Evolutionary conservation across 2,113 vertebrate species (phyloP), one percentile per base, ranked within the genome.

Genomic region (Zeus faber): DNA sequence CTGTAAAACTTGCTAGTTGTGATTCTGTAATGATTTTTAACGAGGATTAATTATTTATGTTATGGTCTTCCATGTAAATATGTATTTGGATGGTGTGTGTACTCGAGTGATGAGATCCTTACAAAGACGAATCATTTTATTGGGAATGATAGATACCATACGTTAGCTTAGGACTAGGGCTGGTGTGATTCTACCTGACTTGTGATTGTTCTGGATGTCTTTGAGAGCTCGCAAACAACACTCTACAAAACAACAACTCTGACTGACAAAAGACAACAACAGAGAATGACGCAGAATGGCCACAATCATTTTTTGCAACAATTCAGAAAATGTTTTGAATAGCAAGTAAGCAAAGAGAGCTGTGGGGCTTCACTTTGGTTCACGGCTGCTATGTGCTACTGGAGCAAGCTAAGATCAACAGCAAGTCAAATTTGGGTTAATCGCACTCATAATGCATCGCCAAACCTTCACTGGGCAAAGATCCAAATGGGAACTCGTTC

Each of bases 161-260:
- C 63, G 65, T 67, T 62, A 11, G 54, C 50, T 54, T 2, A 3
- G 25, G 48, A 27, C 16, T 17, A 45, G 1, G 26, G 47, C 25
- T 54, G 17, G 64, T 63, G 72, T 63, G 58, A 66, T 77, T 77
- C 65, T 70, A 67, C 75, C 65, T 39, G 69, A 68, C 77, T 70
- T 84, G 72, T 70, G 87, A 87, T 84, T 76, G 65, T 90, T 90
- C 87, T 87, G 73, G 85, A 89, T 84, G 71, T 87, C 86, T 90
- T 89, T 87, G 81, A 85, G 70, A 70, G 65, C 58, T 48, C 71
- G 58, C 44, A 81, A 88, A 84, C 83, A 83, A 69, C 77, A 72
- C 6, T 29, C 49, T 44, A 45, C 75, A 84, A 81, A 88, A 70
- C 53, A 55, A 67, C 77, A 78, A 58, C 50, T 35, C 67, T 25